Conservation (phyloP, 2,888 invertebrate species). For the Watsonalla cultraria region DNA sequence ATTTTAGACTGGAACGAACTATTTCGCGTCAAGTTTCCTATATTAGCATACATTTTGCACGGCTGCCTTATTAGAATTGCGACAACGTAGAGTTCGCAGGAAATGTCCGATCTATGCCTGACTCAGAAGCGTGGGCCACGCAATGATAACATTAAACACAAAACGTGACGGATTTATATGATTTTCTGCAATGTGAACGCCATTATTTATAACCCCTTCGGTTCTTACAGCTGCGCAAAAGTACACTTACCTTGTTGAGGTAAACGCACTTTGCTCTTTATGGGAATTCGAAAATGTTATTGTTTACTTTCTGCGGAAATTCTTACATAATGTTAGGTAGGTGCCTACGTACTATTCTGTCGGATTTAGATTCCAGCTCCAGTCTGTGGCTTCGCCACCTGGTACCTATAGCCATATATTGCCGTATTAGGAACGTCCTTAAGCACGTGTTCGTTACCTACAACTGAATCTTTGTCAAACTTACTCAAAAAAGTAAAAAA, state of each 20-base stretch:
- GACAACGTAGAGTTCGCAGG: slow-evolving; percentile 55
- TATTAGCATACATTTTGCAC: slow-evolving; percentile 23
- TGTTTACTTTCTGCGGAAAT: background rate
- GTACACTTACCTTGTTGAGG: slow-evolving; percentile 7
- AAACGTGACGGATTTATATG: slow-evolving; percentile 51
- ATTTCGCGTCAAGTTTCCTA: slow-evolving; percentile 29
- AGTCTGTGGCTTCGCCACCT: no score
- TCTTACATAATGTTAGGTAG: background rate
- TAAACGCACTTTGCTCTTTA: background rate
- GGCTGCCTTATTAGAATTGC: slow-evolving; percentile 53
- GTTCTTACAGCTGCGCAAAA: slow-evolving; percentile 13
- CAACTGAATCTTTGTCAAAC: no score
- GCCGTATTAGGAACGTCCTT: no score
- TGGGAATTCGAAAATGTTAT: background rate
- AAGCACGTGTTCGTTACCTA: no score
- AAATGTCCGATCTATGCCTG: slow-evolving; percentile 43
- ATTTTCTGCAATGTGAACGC: slow-evolving; percentile 23
- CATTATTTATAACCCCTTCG: slow-evolving; percentile 27
- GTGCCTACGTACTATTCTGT: background rate
- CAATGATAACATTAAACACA: slow-evolving; percentile 31
- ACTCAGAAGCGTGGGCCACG: slow-evolving; percentile 53
- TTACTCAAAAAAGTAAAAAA: no score
- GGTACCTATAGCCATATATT: no score
- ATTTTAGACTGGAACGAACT: background rate
- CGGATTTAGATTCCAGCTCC: no score